phyloP scores from a whole-genome alignment of 2,888 invertebrate species.

The Halocaridina rubra region DNA sequence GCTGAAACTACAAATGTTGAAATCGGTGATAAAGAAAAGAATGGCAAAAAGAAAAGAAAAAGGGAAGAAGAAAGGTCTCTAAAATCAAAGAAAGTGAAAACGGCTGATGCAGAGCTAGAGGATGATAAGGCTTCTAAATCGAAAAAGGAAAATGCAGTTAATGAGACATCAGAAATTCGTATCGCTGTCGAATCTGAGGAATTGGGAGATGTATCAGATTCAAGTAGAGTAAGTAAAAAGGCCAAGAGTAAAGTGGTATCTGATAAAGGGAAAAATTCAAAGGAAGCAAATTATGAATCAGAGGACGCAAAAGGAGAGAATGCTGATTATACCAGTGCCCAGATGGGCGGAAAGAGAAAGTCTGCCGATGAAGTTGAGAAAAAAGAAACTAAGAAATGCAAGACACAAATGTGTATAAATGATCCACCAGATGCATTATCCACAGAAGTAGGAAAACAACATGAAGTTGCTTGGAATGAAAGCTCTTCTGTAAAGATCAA shows the following conservation, averaged over 20 bases:
- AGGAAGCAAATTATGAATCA: background rate
- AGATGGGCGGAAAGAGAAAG: background rate
- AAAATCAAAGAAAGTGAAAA: too few species aligned
- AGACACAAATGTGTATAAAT: background rate
- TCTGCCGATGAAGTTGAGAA: background rate
- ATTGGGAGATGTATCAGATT: too few species aligned
- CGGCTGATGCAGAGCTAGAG: background rate
- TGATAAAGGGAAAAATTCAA: background rate
- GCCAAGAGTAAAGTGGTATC: background rate
- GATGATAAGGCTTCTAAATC: background rate
- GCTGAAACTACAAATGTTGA: background rate
- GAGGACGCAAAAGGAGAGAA: background rate
- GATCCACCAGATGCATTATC: too few species aligned
- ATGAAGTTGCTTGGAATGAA: background rate
- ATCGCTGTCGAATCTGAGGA: background rate
- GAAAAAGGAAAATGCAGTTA: conserved; percentile 2
- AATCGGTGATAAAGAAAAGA: background rate
- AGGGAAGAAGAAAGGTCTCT: too few species aligned
- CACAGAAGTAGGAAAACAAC: background rate
- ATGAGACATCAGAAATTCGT: background rate
- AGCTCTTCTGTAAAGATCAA: conserved; percentile 59
- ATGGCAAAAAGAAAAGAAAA: background rate
- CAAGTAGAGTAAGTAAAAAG: too few species aligned
- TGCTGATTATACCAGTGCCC: background rate
- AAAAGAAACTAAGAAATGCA: conserved; percentile 25